These are phyloP conservation scores for Dasypolia templi DNA, from an alignment of 2,888 invertebrate genomes.

Conservation along the genomic window DNA sequence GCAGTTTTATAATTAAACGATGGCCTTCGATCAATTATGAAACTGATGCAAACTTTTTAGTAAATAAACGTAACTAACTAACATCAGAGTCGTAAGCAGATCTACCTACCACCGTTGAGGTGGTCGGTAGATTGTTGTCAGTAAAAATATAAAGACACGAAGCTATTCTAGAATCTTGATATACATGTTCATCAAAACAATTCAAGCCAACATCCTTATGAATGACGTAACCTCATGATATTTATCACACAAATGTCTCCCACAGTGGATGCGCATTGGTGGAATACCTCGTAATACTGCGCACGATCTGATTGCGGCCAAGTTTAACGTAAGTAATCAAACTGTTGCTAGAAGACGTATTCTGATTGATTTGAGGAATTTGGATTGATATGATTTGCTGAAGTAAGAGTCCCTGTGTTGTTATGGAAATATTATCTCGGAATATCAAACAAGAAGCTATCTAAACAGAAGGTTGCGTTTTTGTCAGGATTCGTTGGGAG, in stretches of 20 bases:
- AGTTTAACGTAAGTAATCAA: conserved; percentile 76
- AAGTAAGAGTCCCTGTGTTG: no score
- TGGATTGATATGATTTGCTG: conserved; percentile 10
- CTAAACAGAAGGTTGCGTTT: no score
- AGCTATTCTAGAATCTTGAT: conserved; percentile 12
- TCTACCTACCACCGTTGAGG: background rate
- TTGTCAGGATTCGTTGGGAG: no score
- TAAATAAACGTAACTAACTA: no score
- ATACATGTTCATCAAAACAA: conserved; percentile 28
- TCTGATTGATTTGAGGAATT: conserved; percentile 40
- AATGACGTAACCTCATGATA: conserved; percentile 64
- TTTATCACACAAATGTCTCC: conserved; percentile 68
- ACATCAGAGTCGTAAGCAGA: background rate
- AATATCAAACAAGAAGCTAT: background rate
- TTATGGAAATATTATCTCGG: no score
- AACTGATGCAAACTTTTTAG: no score
- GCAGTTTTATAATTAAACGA: no score
- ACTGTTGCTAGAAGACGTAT: conserved; percentile 65
- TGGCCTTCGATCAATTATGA: no score
- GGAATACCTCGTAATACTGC: conserved; percentile 69
- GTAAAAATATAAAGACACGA: background rate
- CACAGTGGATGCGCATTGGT: conserved; percentile 65
- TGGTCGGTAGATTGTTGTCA: no score
- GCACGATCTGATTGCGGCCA: conserved; percentile 78
- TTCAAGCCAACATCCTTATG: conserved; percentile 47